Conservation (phyloP, 2,113 vertebrate genomes). For the Trachemys scripta region DNA sequence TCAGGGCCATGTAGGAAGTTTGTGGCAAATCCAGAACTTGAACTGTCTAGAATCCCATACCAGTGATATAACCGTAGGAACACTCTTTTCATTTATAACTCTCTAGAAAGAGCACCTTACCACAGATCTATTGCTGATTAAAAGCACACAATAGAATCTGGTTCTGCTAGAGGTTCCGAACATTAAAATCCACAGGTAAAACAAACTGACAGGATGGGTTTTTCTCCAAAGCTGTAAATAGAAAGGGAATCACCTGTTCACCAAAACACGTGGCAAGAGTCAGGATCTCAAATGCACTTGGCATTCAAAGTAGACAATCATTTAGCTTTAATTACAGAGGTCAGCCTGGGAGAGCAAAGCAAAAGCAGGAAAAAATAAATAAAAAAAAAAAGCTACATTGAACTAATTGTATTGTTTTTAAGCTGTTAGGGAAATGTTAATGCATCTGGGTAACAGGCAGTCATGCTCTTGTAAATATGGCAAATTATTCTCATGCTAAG, state of each 20-base stretch:
- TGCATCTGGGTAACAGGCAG: not conserved
- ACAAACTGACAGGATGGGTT: not conserved
- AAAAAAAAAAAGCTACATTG: not conserved
- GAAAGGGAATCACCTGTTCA: not conserved
- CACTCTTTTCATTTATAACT: not conserved
- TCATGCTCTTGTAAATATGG: not conserved
- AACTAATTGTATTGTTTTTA: not conserved
- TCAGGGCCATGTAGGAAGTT: not conserved
- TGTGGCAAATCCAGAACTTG: not conserved
- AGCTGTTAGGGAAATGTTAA: not conserved
- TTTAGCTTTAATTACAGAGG: not conserved
- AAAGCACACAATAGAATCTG: not conserved
- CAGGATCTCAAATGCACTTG: fast-evolving
- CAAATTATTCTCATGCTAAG: not conserved
- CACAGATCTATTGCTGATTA: not conserved
- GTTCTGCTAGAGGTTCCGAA: fast-evolving
- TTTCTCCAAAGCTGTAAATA: not conserved
- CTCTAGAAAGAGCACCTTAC: not conserved
- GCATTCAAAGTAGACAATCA: not conserved
- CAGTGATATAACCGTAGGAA: not conserved
- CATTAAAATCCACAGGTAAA: fast-evolving
- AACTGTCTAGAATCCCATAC: not conserved
- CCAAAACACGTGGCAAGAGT: fast-evolving
- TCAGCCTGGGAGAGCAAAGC: fast-evolving
- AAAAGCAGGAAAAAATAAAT: not conserved